phyloP scores from a whole-genome alignment of 2,113 vertebrate genomes.

The Zapus hudsonius region DNA sequence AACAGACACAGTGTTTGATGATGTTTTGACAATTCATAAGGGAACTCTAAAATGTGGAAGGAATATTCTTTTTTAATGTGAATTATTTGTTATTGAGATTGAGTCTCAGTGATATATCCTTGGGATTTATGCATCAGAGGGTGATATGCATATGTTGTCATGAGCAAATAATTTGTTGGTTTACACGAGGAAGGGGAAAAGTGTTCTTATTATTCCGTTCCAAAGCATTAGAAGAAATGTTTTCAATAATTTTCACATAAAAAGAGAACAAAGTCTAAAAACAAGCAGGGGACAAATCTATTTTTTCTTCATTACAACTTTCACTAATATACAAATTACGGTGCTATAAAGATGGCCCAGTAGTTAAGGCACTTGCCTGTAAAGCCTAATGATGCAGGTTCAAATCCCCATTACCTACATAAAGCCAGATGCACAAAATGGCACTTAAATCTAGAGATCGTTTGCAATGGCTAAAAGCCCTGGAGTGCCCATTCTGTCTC shows the following conservation, averaged over 20 bases:
- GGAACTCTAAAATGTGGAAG: not conserved
- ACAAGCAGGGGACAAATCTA: not conserved
- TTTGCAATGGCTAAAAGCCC: too few species aligned
- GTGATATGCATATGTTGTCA: not conserved
- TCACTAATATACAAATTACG: not conserved
- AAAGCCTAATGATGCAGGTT: too few species aligned
- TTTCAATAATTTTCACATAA: constrained; percentile 8
- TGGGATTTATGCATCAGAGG: not conserved
- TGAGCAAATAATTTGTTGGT: not conserved
- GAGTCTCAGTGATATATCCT: not conserved
- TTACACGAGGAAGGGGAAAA: not conserved
- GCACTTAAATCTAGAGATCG: too few species aligned
- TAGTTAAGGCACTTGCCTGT: too few species aligned
- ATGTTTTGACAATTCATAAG: constrained; percentile 15
- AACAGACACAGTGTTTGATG: not conserved
- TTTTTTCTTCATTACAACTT: not conserved
- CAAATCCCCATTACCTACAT: too few species aligned
- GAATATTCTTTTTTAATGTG: not conserved
- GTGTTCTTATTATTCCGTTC: not conserved
- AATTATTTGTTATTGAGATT: not conserved
- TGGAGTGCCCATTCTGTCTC: too few species aligned
- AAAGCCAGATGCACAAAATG: too few species aligned
- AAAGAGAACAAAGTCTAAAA: not conserved
- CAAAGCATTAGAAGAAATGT: not conserved
- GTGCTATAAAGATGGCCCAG: too few species aligned